phyloP scores from a whole-genome alignment of 2,113 vertebrate species.

The Arizona elegans region DNA sequence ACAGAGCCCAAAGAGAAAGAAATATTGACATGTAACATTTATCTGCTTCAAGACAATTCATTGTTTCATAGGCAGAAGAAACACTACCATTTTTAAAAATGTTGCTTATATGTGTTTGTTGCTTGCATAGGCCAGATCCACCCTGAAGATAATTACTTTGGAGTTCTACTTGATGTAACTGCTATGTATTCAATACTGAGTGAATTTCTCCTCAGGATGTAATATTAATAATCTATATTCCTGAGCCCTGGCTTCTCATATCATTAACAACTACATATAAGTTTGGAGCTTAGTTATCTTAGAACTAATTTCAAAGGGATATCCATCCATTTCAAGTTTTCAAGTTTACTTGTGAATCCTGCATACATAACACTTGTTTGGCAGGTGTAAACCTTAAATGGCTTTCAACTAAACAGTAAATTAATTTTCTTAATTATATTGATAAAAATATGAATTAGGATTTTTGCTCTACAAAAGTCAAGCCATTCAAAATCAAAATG shows the following conservation, averaged over 20 bases:
- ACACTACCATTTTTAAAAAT: background rate
- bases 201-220: background rate
- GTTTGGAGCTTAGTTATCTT: background rate
- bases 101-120: background rate
- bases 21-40: background rate
- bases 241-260: background rate
- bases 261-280: background rate
- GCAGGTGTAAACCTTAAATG: background rate
- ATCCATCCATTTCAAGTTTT: background rate
- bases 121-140: background rate
- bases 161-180: conserved; percentile 6
- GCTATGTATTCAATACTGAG: background rate
- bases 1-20: background rate
- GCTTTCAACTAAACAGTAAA: too few species aligned
- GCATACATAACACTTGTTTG: too few species aligned
- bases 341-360: background rate
- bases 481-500: background rate
- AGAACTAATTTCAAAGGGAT: background rate
- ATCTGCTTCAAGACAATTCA: background rate
- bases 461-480: background rate
- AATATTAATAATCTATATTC: background rate
- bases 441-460: background rate
- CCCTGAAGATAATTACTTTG: background rate
- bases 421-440: too few species aligned
- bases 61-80: background rate